Percentiles rank a stretch among this genome's conserved stretches.
phyloP scores from a whole-genome alignment of 1,140 invertebrate species.

The Cryptotermes secundus region DNA sequence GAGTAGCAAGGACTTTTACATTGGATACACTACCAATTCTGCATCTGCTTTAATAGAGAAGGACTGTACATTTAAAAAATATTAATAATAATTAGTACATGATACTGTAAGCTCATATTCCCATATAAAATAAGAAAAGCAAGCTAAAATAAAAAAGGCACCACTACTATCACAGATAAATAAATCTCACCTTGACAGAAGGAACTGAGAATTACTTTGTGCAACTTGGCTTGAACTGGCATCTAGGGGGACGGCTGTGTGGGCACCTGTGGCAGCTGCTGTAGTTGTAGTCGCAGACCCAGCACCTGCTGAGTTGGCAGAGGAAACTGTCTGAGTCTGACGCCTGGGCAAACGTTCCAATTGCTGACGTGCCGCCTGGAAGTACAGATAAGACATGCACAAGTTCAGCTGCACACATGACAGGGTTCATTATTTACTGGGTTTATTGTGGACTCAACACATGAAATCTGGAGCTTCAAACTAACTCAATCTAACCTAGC shows the following conservation, averaged over 20 bases:
- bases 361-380: constrained; percentile 76
- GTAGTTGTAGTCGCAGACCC: constrained; percentile 43
- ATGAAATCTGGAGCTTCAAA: too few species aligned
- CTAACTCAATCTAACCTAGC: too few species aligned
- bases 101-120: too few species aligned
- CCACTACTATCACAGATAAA: too few species aligned
- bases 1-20: too few species aligned
- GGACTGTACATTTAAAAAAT: too few species aligned
- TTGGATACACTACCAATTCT: too few species aligned
- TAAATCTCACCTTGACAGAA: constrained; percentile 57
- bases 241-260: constrained; percentile 34
- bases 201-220: constrained; percentile 52
- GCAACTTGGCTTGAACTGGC: constrained; percentile 38
- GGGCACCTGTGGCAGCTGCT: constrained; percentile 39
- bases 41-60: too few species aligned
- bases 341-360: constrained; percentile 82
- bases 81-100: too few species aligned
- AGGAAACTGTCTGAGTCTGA: constrained; percentile 56
- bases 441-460: too few species aligned
- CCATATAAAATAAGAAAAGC: too few species aligned
- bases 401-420: constrained; percentile 22
- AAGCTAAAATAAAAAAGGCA: too few species aligned
- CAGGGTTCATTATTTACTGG: not conserved
- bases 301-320: constrained; percentile 40
- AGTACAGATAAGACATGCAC: constrained; percentile 32